Evolutionary conservation across 2,797 vertebrate species (phyloP).

Genomic region (Nannoperca australis): DNA sequence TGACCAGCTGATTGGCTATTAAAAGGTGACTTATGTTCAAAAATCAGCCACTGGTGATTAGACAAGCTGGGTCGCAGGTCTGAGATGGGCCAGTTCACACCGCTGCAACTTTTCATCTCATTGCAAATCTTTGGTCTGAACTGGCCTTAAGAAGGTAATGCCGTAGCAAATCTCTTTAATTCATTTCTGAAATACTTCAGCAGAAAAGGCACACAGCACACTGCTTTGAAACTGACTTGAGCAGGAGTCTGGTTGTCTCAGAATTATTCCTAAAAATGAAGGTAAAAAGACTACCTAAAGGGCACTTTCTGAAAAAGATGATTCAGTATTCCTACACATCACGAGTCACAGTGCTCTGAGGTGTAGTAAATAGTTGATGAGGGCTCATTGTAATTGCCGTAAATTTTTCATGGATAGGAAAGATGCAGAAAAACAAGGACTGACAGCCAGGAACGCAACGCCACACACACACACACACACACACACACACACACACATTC

Average conservation of each 20-base stretch:
- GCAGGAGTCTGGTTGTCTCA: slow-evolving; percentile 11
- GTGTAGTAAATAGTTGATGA: slow-evolving; percentile 73
- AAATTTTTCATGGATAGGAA: slow-evolving; percentile 70
- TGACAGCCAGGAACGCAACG: slow-evolving; percentile 53
- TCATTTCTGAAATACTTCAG: slow-evolving; percentile 5
- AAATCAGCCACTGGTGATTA: no score
- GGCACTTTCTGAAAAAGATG: slow-evolving; percentile 28
- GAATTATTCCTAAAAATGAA: slow-evolving; percentile 8
- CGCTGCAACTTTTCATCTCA: no score
- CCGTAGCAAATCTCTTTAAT: slow-evolving; percentile 2
- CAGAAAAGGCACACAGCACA: slow-evolving; percentile 14
- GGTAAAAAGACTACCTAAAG: slow-evolving; percentile 3
- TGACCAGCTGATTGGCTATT: no score
- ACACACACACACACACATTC: slow-evolving; percentile 12
- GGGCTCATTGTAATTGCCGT: slow-evolving; percentile 70
- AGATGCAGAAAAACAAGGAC: slow-evolving; percentile 42
- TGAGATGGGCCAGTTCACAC: no score
- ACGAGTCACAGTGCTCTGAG: slow-evolving; percentile 32
- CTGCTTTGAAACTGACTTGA: slow-evolving; percentile 22
- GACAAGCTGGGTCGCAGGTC: no score
- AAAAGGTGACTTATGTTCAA: no score
- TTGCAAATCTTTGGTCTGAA: no score
- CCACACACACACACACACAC: slow-evolving; percentile 14
- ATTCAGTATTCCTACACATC: slow-evolving; percentile 44
- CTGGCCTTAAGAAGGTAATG: neutral